phyloP scores from a whole-genome alignment of 1,140 invertebrate species.

The Brachionus paranguensis region DNA sequence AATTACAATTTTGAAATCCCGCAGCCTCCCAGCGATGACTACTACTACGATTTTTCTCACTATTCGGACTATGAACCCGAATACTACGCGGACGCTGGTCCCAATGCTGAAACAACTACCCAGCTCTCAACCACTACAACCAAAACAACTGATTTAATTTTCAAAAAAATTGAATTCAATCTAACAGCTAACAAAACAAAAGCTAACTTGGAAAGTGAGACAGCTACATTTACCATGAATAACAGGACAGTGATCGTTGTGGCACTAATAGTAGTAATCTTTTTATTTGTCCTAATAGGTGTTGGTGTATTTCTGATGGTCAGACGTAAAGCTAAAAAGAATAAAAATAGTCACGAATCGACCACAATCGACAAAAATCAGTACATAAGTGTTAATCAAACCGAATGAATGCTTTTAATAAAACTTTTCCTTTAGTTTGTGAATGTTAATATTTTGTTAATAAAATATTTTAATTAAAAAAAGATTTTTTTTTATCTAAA shows the following conservation, averaged over 20 bases:
- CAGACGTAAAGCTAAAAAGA: neutral
- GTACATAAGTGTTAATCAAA: neutral
- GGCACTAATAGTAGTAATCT: neutral
- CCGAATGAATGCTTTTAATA: neutral
- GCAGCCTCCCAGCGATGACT: neutral
- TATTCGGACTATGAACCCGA: neutral
- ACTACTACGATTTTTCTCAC: neutral
- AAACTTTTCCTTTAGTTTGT: neutral
- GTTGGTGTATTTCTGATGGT: neutral
- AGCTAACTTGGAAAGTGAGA: neutral
- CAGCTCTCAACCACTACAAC: neutral
- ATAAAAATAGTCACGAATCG: neutral
- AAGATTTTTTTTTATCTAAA: neutral
- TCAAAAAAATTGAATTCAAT: conserved; percentile 3
- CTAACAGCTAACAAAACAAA: neutral
- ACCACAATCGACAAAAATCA: neutral
- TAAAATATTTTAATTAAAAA: neutral
- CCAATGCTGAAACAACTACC: neutral
- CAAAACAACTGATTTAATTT: neutral
- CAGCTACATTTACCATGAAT: neutral
- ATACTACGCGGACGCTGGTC: neutral
- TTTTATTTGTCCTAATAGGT: neutral
- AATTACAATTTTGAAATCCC: neutral
- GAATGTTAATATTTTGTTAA: conserved; percentile 10
- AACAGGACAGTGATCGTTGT: neutral